Evolutionary conservation across 2,113 vertebrate species (phyloP).

Genomic region (Vanacampus margaritifer): DNA sequence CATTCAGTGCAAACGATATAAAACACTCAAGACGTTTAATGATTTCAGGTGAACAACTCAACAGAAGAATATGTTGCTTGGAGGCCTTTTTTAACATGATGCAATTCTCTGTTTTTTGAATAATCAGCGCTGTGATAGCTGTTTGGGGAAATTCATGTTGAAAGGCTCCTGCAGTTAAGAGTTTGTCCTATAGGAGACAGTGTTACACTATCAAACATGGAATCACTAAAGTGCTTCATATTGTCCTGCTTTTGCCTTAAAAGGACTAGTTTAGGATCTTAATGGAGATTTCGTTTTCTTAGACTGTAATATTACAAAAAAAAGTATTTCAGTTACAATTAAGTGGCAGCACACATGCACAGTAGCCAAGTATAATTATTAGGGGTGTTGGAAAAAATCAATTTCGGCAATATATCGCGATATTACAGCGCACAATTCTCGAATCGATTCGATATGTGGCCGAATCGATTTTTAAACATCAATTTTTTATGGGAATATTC

Average conservation of each 20-base stretch:
- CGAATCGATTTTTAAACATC: no score
- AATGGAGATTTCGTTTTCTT: not conserved
- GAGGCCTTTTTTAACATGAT: slow-evolving; percentile 14
- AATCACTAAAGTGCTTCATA: not conserved
- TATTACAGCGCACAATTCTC: no score
- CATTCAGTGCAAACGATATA: slow-evolving; percentile 30
- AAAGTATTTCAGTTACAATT: not conserved
- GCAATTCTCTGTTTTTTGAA: slow-evolving; percentile 6
- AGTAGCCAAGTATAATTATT: not conserved
- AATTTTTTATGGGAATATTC: no score
- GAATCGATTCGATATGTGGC: no score
- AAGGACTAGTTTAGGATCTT: not conserved
- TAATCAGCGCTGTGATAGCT: slow-evolving; percentile 7
- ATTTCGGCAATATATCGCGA: no score
- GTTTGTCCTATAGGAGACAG: slow-evolving; percentile 56
- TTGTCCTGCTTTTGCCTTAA: not conserved
- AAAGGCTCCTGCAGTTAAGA: slow-evolving; percentile 10
- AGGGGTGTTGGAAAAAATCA: no score
- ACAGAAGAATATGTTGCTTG: slow-evolving; percentile 7
- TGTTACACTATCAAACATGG: slow-evolving; percentile 40
- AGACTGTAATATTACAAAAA: not conserved
- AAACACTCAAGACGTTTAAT: slow-evolving; percentile 5
- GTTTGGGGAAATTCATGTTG: not conserved
- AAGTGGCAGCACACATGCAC: not conserved
- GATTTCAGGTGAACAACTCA: slow-evolving; percentile 21